phyloP scores from a whole-genome alignment of 1,140 invertebrate genomes.

The Dinoponera quadriceps region DNA sequence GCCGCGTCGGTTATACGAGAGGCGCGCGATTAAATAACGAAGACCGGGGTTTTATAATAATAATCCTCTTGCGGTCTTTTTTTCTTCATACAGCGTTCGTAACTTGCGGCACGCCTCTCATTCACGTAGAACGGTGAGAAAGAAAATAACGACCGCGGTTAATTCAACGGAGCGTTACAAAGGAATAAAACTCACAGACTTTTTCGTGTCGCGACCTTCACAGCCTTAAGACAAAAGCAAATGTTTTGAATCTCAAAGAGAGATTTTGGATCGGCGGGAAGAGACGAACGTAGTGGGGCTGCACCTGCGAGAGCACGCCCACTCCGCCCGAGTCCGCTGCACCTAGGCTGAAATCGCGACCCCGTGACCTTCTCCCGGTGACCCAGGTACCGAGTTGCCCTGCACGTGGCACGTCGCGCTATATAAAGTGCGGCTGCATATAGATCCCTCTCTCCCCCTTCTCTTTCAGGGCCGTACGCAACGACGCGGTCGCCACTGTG shows the following conservation, averaged over 20 bases:
- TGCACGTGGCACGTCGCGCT: constrained; percentile 63
- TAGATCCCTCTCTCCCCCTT: constrained; percentile 64
- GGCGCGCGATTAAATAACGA: constrained; percentile 48
- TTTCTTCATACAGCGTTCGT: constrained; percentile 31
- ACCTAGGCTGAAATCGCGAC: constrained; percentile 71
- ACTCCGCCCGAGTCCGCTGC: constrained; percentile 59
- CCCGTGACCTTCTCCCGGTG: constrained; percentile 76
- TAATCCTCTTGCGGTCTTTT: constrained; percentile 16
- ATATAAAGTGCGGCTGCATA: constrained; percentile 76
- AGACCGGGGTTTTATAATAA: constrained; percentile 44
- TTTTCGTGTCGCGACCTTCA: too few species aligned
- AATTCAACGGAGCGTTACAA: not conserved
- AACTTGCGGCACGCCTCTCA: constrained; percentile 12
- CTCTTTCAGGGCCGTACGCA: constrained; percentile 64
- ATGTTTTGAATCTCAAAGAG: too few species aligned
- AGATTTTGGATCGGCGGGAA: too few species aligned
- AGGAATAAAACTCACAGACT: too few species aligned
- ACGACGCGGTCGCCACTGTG: constrained; percentile 30
- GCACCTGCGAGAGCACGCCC: constrained; percentile 62
- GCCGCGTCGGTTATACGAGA: constrained; percentile 7
- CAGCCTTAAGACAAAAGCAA: too few species aligned
- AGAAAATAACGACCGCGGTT: not conserved
- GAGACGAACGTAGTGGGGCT: constrained; percentile 12
- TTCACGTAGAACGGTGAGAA: constrained; percentile 40
- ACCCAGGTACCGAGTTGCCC: constrained; percentile 73